Evolutionary conservation across 2,888 invertebrate species (phyloP).

Genomic region (Leptinotarsa peninsularis): DNA sequence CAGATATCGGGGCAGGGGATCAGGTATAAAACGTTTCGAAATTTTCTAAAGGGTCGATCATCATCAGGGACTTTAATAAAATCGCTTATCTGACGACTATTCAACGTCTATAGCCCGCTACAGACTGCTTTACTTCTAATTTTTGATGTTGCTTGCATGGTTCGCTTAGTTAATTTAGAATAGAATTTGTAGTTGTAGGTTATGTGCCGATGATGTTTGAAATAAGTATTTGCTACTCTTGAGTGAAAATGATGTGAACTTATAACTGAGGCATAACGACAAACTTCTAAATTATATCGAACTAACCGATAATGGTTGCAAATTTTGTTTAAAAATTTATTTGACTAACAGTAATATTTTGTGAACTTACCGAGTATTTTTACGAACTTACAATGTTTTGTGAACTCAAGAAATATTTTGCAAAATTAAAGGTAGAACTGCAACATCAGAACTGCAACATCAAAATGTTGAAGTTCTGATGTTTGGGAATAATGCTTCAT

Average conservation of each 20-base stretch:
- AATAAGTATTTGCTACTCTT: constrained; percentile 49
- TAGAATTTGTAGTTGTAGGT: background rate
- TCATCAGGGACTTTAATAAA: constrained; percentile 15
- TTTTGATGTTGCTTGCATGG: background rate
- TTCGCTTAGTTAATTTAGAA: background rate
- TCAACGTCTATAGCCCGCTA: background rate
- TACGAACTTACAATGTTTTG: background rate
- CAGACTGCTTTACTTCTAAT: background rate
- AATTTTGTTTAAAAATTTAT: background rate
- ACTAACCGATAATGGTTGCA: background rate
- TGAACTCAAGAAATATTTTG: background rate
- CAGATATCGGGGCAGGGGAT: constrained; percentile 97
- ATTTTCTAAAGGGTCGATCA: constrained; percentile 20
- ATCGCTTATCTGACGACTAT: constrained; percentile 1
- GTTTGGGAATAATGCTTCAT: too few species aligned
- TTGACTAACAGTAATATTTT: background rate
- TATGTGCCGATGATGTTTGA: constrained; percentile 39
- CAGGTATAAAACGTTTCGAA: constrained; percentile 76
- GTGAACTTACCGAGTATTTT: background rate
- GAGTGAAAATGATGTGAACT: constrained; percentile 44
- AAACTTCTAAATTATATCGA: too few species aligned
- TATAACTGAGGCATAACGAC: constrained; percentile 39
- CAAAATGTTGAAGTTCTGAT: too few species aligned
- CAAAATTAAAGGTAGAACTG: too few species aligned
- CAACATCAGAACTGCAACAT: too few species aligned